Evolutionary conservation across 1,140 invertebrate species (phyloP), one percentile per base, ranked within the genome.

Genomic region (Ips nitidus): DNA sequence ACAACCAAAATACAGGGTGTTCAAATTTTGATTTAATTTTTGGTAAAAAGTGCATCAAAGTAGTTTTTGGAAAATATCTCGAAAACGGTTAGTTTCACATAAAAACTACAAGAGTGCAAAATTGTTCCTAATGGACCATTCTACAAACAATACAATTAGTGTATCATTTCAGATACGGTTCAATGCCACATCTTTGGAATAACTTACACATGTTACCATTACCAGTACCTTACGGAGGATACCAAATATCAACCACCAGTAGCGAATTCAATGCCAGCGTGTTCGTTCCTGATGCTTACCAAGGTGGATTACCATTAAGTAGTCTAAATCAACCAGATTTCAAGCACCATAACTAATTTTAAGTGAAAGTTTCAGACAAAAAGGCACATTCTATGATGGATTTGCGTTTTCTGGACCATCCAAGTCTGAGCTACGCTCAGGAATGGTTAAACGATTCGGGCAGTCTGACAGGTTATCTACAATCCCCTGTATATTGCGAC

Each of bases 231-330:
- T 66, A 63, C 37, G 76, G 77, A 39, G 75, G 75, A 8, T 79
- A 75, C 59, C 76, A 77, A 57, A 79, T 75, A 69, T 75, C 70
- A 38, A 78, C 78, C 50, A 84, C 84, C 4, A 83, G 84, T 55
- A 86, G 84, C 68, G 85, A 86, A 77, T 86, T 86, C 69, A 85
- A 86, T 70, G 85, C 85, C 37, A 85, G 84, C 68, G 82, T 85
- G 65, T 86, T 82, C 69, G 80, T 86, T n/a, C 84, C 84, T 1
- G 22, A 22, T 22, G 22, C 22, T 22, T 76, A 55, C 4, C 52
- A 55, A 6, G 37, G 52, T 6, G 52, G 37, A 1, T 22, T 55
- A 22, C 6, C 37, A 36, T 55, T 50, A 50, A 3, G 45, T 50
- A 22, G 22, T 22, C 22, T 22, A 22, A 22, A 22, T 22, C 22